Base-by-base conservation (phyloP, 2,888 invertebrate genomes). In the Tolmerus cingulatus region DNA sequence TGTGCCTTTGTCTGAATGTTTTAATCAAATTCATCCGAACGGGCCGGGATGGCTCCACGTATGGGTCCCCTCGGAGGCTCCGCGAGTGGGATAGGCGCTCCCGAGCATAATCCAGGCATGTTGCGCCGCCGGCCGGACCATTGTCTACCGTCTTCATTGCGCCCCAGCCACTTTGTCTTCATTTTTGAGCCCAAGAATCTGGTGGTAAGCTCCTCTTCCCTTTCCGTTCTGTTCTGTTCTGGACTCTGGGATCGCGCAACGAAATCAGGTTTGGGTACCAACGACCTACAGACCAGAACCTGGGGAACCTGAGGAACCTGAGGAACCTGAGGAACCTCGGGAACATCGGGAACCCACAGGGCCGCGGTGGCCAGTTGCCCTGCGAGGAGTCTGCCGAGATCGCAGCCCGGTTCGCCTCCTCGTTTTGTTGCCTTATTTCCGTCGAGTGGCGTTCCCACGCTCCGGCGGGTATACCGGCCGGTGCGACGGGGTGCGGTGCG, bases 111-210 rank as follows among this genome's bases (percentile, higher is more conserved):
- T 34, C 37, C n/a, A 77, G n/a, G 77, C 30, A 23, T 46, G 46
- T 78, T 46, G 23, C 43, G 37, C 30, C 7, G 16, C 43, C 43
- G 16, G 43, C 46, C 43, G 46, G 40, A 82, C 82, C 66, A 82
- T 82, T 82, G 82, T 82, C 82, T 82, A 40, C 82, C 57, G 82
- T 66, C 57, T 82, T 82, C 66, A 34, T 57, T 82, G 37, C 40
- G 12, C 57, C 19, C n/a, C 82, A 82, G 82, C 82, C 82, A 82
- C 82, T 82, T 82, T 82, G 82, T 82, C 82, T 82, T 82, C 82
- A 82, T 82, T 82, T 82, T 82, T 57, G 82, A 37, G 37, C 57
- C 9, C 57, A 82, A 37, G 57, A 82, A 34, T 57, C 57, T 51
- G 16, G 19, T 66, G 66, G 82, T 66, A 82, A 82, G 57, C 78